Conservation (phyloP, 1,140 invertebrate species). For the Chymomyza costata region DNA sequence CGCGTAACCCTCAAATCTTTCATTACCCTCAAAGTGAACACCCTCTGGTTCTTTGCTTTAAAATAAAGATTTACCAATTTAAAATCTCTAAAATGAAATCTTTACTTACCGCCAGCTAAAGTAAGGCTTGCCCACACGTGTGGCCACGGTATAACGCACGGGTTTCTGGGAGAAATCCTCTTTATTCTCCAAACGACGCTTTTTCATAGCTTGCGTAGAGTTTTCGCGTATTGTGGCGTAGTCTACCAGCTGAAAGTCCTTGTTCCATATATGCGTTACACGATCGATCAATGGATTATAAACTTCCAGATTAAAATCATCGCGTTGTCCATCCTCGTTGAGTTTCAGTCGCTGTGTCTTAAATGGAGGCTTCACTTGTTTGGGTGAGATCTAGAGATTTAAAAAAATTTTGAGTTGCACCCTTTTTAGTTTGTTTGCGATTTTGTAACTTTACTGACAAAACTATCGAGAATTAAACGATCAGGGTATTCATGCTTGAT, state of each 20-base stretch:
- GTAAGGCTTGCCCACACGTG: constrained; percentile 61
- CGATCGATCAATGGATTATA: constrained; percentile 76
- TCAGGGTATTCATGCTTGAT: not conserved
- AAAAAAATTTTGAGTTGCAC: not conserved
- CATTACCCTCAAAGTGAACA: constrained; percentile 75
- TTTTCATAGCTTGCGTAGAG: constrained; percentile 40
- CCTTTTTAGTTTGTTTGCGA: not conserved
- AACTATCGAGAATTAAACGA: not conserved
- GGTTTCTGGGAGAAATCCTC: constrained; percentile 59
- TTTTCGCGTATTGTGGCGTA: constrained; percentile 48
- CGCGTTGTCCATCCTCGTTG: constrained; percentile 82
- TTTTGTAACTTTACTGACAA: too few relatives aligned
- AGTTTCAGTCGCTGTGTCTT: constrained; percentile 80
- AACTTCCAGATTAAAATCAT: constrained; percentile 85
- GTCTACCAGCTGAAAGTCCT: constrained; percentile 42
- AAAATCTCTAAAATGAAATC: too few relatives aligned
- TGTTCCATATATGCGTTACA: constrained; percentile 62
- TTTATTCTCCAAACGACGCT: constrained; percentile 34
- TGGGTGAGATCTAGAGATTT: constrained; percentile 35
- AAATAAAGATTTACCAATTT: not conserved
- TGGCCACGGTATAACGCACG: constrained; percentile 53
- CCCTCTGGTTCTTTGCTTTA: constrained; percentile 56
- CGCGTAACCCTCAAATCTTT: constrained; percentile 83
- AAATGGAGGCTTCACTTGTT: constrained; percentile 46
- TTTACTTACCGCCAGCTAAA: constrained; percentile 62